Base-by-base conservation (phyloP, 2,888 invertebrate species). In the Brachynemurus nebulosus region DNA sequence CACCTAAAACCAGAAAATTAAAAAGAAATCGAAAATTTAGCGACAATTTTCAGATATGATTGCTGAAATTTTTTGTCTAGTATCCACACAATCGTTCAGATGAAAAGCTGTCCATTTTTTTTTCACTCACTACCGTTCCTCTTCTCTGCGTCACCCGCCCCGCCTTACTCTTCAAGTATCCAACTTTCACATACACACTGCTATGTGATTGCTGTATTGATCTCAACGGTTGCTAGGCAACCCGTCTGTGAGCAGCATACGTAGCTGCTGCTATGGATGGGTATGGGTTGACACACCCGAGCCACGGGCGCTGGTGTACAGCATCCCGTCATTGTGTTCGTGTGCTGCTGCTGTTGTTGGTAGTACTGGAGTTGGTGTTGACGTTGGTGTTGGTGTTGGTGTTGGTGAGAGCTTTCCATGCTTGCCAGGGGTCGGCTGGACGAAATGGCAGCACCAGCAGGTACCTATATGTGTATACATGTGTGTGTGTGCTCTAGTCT, bases 151-250 rank as follows among this genome's bases (percentile, higher is more conserved):
- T 30, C 14, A 7, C 30, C 30, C 2, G 14, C 30, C 30, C 30
- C 14, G n/a, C n/a, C 14, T 30, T 14, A n/a, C 27, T 30, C 30
- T 30, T 12, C 23, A 30, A 33, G 33, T 33, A n/a, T 4, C 12
- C 9, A n/a, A 16, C 33, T 17, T 40, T 40, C 20, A 17, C 27
- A 27, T 27, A 25, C 27, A 16, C 40, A 16, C 17, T 30, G 25
- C 27, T 40, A 42, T 35, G 35, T 60, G 59, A 62, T 62, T 61
- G 60, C 61, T 60, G 59, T 62, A 62, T 62, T 61, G 62, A 62
- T 62, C 60, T 57, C 50, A 53, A 53, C n/a, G 34, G 59, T 60
- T 60, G 59, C 59, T 53, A 57, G 54, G 61, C 54, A 54, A 58
- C 54, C 48, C 37, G 37, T 21, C 20, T 37, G 37, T 30, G 30